Evolutionary conservation across 1,140 invertebrate species (phyloP), one percentile per base, ranked within the genome.

Genomic region (Orius laevigatus): DNA sequence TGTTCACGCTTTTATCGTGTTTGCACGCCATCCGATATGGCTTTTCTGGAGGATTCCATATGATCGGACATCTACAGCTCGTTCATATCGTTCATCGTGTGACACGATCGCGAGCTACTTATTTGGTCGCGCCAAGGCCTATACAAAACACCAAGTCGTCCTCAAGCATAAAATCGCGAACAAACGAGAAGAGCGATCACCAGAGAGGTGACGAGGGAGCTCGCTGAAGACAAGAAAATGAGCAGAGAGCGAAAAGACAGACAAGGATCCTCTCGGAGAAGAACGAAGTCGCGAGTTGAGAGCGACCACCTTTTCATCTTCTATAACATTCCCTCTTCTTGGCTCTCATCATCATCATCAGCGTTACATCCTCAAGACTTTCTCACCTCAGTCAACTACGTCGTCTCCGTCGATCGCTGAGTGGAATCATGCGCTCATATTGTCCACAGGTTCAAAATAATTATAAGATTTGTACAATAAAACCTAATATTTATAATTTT

Each of bases 191-290:
- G 91, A 97, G 93, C 91, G 31, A 90, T 98, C 11, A 84, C 85
- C 0, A 76, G 85, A 15, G 95, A 98, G 66, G 84, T 98, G 66
- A 83, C 79, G 48, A 83, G 82, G 51, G 90, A 91, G 63, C 69
- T 97, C 43, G 79, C 84, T 19, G 92, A 96, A 65, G 92, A 98
- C 59, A 98, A 97, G 64, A 97, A 95, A 62, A 95, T 98, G 79
- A 92, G 87, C 62, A 92, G 92, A 55, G 97, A 98, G 62, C 94
- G 98, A 64, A 98, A 97, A 64, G 92, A 97, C n/a, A 65, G 93
- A 98, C n/a, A 63, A 85, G 87, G 83, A 89, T 94, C 53, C 65
- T 98, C 46, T 98, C 93, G 92, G 96, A 98, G 69, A 98, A 98
- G 68, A 98, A 98, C 68, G 95, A 98, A 74, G 93, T 98, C 11